Conservation (phyloP, 2,888 invertebrate genomes). For the Lasioglossum figueresi region DNA sequence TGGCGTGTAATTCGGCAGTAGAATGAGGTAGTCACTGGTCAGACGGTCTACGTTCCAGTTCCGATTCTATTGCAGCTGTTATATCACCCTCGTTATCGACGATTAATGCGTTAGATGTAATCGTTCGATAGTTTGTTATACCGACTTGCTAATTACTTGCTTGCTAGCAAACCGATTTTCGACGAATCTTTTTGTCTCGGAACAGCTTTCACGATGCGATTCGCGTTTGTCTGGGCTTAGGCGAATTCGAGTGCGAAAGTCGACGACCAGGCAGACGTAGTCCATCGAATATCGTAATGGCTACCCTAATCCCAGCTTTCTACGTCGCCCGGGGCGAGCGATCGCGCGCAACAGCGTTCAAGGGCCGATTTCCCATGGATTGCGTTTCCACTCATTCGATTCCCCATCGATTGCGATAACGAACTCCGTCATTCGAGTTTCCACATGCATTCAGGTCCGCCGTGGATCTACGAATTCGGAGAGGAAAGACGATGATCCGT, state of each 20-base stretch:
- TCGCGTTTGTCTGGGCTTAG: not conserved
- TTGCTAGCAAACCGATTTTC: not conserved
- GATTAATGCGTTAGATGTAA: not conserved
- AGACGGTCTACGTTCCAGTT: conserved; percentile 18
- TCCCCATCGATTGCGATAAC: not conserved
- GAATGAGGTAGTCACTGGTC: conserved; percentile 41
- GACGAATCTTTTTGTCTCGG: not conserved
- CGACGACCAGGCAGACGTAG: conserved; percentile 59
- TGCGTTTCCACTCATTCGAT: conserved; percentile 16
- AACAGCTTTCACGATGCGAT: conserved; percentile 47
- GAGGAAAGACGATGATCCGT: conserved; percentile 6
- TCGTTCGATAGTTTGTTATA: not conserved
- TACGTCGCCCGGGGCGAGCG: conserved; percentile 69
- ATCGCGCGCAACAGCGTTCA: conserved; percentile 35
- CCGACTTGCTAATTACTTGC: not conserved
- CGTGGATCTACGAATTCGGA: not conserved
- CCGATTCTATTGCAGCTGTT: not conserved
- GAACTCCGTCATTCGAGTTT: conserved; percentile 3
- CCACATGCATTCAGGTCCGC: not conserved
- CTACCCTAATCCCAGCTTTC: conserved; percentile 73
- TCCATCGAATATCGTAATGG: conserved; percentile 69
- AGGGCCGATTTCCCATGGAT: conserved; percentile 61
- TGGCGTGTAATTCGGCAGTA: conserved; percentile 26
- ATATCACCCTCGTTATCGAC: not conserved
- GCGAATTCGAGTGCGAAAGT: conserved; percentile 66